Evolutionary conservation across 2,113 vertebrate species (phyloP).

Genomic region (Clinocottus analis): DNA sequence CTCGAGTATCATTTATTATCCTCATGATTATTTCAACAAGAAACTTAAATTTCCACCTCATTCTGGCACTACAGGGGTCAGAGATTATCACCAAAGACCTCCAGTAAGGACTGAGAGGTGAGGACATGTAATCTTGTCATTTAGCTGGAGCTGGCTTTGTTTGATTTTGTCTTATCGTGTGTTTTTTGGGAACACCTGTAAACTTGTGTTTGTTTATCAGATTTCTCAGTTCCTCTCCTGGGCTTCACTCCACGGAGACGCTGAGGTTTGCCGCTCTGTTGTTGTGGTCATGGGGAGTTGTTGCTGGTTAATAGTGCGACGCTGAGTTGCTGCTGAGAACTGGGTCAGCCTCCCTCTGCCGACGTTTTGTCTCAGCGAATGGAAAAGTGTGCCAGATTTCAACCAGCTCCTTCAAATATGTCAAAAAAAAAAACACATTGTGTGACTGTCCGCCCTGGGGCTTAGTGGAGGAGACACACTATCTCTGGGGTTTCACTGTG

Average conservation of each 20-base stretch:
- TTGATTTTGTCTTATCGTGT: constrained; percentile 3
- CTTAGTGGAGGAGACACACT: constrained; percentile 47
- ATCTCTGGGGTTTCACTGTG: constrained; percentile 30
- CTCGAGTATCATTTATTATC: constrained; percentile 3
- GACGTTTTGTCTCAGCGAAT: constrained; percentile 55
- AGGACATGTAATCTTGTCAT: not conserved
- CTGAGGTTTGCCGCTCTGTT: constrained; percentile 52
- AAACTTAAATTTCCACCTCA: not conserved
- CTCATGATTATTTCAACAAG: not conserved
- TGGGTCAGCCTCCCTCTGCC: constrained; percentile 67
- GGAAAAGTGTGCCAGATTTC: constrained; percentile 53
- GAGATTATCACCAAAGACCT: not conserved
- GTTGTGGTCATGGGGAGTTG: constrained; percentile 68
- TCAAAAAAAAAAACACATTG: too few species aligned
- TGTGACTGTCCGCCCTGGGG: constrained; percentile 50
- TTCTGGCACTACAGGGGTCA: not conserved
- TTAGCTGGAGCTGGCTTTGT: not conserved
- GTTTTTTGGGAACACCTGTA: constrained; percentile 50
- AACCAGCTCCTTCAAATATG: constrained; percentile 57
- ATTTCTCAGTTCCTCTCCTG: constrained; percentile 48
- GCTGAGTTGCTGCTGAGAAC: constrained; percentile 60
- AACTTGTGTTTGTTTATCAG: constrained; percentile 37
- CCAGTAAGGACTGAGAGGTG: not conserved
- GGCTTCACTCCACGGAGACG: constrained; percentile 39
- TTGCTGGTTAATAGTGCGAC: constrained; percentile 57